Percentiles rank a stretch among this genome's conserved stretches.
Conservation (phyloP, 2,888 invertebrate species). For the Perizoma affinitatum region DNA sequence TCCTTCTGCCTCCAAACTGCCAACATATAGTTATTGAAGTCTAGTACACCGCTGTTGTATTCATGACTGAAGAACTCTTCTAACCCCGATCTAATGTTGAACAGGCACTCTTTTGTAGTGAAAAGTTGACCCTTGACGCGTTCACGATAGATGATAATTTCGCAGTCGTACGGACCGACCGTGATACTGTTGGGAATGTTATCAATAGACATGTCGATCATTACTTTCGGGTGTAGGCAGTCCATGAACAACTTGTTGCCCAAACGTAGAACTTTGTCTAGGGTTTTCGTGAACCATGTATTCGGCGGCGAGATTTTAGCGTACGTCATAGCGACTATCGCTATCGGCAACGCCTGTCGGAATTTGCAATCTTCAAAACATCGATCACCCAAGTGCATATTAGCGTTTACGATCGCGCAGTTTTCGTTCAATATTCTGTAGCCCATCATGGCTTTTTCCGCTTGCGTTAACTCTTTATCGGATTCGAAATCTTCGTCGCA, state of each 20-base stretch:
- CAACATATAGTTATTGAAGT: constrained; percentile 84
- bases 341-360: constrained; percentile 85
- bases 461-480: constrained; percentile 72
- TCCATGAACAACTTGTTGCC: constrained; percentile 85
- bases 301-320: constrained; percentile 86
- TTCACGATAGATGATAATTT: constrained; percentile 84
- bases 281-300: constrained; percentile 82
- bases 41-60: constrained; percentile 79
- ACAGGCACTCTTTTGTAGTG: constrained; percentile 78
- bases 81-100: constrained; percentile 75
- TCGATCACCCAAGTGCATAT: constrained; percentile 83
- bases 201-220: constrained; percentile 77
- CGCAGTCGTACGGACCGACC: constrained; percentile 83
- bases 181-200: constrained; percentile 83
- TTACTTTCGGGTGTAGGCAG: constrained; percentile 73
- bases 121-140: constrained; percentile 75
- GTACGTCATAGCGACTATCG: constrained; percentile 85
- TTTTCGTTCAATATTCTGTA: constrained; percentile 82
- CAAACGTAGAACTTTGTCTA: constrained; percentile 84
- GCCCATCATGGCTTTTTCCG: constrained; percentile 80
- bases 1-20: constrained; percentile 86
- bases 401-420: constrained; percentile 83
- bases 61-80: constrained; percentile 82
- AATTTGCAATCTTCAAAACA: constrained; percentile 84
- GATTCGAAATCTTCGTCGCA: constrained; percentile 78